Base-by-base conservation (phyloP, 30 jellyfish, hydroid and myxozoan species). In the Cassiopea xamachana region DNA sequence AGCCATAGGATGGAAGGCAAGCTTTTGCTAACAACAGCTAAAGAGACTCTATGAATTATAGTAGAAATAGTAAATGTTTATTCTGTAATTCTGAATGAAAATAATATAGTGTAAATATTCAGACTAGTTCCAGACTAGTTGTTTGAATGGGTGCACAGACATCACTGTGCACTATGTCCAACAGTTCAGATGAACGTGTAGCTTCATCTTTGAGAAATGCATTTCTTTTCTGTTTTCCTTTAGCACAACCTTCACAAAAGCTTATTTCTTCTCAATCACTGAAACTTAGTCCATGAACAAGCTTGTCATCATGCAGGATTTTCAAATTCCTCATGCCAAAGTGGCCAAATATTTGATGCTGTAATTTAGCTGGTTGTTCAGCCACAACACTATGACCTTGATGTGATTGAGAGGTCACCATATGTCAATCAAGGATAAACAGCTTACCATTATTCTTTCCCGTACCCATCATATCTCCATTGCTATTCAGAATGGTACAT, bases 161-260 rank as follows among this genome's bases (percentile, higher is more conserved):
- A 46, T 75, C 93, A 48, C 71, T 59, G 72, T 71, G 80, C n/a
- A 71, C 80, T 6, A 71, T 71, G 12, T 12, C 94, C 4, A 80
- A 87, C 47, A 70, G 75, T 16, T 71, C 87, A 46, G 39, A 44
- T 0, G 97, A 19, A 69, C 93, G 55, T 14, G 58, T 75, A 45
- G 82, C 97, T 39, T 94, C 94, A 50, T 74, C 7, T 46, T 74
- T 86, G 44, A 88, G 88, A 73, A 86, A 86, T 46, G 75, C 19
- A 55, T 55, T 55, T 55, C 79, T 77, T 91, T 44, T 87, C 78
- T 27, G 91, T 91, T 68, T 77, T 64, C 76, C 48, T 60, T 55
- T 55, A 17, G 15, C 69, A 77, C 90, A 77, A 4, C 86, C 85
- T 46, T 71, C 71, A 64, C 90, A 87, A 45, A 69, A 47, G 7